Evolutionary conservation across 2,113 vertebrate genomes (phyloP).

Genomic region (Alexandromys fortis): DNA sequence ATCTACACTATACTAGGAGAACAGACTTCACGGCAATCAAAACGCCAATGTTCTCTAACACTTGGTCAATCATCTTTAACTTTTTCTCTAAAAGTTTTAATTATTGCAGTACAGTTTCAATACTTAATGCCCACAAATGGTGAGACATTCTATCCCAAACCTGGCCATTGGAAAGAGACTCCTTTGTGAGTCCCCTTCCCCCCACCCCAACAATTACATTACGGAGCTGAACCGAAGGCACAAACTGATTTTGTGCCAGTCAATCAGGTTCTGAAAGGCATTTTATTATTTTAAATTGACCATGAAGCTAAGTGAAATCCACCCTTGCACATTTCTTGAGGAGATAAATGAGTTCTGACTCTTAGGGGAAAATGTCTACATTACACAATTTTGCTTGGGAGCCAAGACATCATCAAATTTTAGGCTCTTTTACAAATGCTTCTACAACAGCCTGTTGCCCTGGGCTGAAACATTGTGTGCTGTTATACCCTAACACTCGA

Average conservation of each 20-base stretch:
- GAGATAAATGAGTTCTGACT: slow-evolving; percentile 77
- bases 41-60: background rate
- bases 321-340: slow-evolving; percentile 71
- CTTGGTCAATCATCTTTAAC: slow-evolving; percentile 49
- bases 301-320: slow-evolving; percentile 77
- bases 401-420: slow-evolving; percentile 28
- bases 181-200: too few species aligned
- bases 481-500: background rate
- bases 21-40: slow-evolving; percentile 15
- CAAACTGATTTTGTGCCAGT: slow-evolving; percentile 76
- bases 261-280: slow-evolving; percentile 77
- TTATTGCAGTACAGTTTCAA: slow-evolving; percentile 17
- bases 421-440: slow-evolving; percentile 57
- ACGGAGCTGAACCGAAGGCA: slow-evolving; percentile 69
- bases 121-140: slow-evolving; percentile 52
- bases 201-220: slow-evolving; percentile 73
- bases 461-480: slow-evolving; percentile 16
- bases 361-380: slow-evolving; percentile 59
- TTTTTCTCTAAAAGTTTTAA: slow-evolving; percentile 42
- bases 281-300: slow-evolving; percentile 84
- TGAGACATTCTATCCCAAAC: slow-evolving; percentile 49
- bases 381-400: slow-evolving; percentile 56
- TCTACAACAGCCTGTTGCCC: slow-evolving; percentile 60
- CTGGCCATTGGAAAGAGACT: slow-evolving; percentile 71
- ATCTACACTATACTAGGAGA: slow-evolving; percentile 35